Evolutionary conservation across 2,888 invertebrate species (phyloP).

Genomic region (Chaetogeoica ovagalla): DNA sequence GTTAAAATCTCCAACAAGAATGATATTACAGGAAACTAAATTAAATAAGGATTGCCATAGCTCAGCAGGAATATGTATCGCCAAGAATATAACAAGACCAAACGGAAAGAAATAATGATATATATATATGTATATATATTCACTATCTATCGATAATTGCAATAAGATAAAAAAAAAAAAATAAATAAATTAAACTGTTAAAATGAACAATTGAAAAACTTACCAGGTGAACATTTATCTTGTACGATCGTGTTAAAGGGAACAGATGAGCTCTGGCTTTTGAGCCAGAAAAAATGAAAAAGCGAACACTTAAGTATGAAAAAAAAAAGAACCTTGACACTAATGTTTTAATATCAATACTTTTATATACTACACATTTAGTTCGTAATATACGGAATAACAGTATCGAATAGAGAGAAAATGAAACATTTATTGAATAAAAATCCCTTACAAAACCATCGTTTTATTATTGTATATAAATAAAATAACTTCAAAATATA

Average conservation of each 20-base stretch:
- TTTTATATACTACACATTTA: constrained; percentile 13
- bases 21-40: neutral
- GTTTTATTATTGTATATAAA: neutral
- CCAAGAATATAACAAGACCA: neutral
- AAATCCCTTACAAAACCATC: neutral
- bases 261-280: neutral
- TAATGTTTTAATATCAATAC: constrained; percentile 10
- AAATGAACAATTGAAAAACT: constrained; percentile 4
- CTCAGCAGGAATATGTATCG: neutral
- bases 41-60: neutral
- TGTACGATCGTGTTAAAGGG: neutral
- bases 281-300: neutral
- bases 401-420: neutral
- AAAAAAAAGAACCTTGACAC: constrained; percentile 38
- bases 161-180: neutral
- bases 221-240: constrained; percentile 20
- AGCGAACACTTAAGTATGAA: neutral
- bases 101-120: too few species aligned
- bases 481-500: neutral
- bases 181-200: neutral
- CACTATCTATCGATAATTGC: neutral
- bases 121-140: too few species aligned
- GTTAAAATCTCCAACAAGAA: neutral
- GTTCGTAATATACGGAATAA: neutral
- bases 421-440: neutral